Evolutionary conservation across 64 coral and sea anemone genomes (phyloP).

Genomic region (Actinia equina): DNA sequence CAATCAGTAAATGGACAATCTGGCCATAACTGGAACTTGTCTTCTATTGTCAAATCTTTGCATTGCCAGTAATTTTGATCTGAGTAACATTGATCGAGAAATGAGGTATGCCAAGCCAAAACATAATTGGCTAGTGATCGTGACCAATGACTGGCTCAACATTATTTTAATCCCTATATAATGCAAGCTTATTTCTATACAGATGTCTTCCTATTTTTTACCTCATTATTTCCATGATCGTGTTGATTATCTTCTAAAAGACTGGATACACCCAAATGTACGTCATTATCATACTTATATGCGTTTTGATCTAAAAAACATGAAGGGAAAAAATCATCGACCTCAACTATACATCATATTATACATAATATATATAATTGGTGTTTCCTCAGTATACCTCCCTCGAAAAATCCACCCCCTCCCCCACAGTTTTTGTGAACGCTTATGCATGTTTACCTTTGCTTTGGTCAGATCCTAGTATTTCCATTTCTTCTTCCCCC

Average conservation of each 20-base stretch:
- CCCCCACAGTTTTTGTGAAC: background rate
- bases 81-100: too few species aligned
- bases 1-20: background rate
- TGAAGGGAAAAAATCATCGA: background rate
- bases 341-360: background rate
- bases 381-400: background rate
- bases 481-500: background rate
- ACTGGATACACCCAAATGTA: background rate
- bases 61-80: too few species aligned
- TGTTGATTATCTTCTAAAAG: background rate
- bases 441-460: background rate
- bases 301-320: too few species aligned
- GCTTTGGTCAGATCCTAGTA: background rate
- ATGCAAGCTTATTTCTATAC: background rate
- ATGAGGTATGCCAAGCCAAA: too few species aligned
- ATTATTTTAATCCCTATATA: background rate
- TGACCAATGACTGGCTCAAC: too few species aligned
- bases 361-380: background rate
- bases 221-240: background rate
- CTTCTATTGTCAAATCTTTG: too few species aligned
- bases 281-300: background rate
- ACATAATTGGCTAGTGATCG: too few species aligned
- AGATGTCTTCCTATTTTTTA: too few species aligned
- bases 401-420: background rate
- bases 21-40: too few species aligned